These are phyloP conservation scores for Helicoverpa armigera DNA, from an alignment of 1,140 invertebrate species.

Conservation along the genomic window DNA sequence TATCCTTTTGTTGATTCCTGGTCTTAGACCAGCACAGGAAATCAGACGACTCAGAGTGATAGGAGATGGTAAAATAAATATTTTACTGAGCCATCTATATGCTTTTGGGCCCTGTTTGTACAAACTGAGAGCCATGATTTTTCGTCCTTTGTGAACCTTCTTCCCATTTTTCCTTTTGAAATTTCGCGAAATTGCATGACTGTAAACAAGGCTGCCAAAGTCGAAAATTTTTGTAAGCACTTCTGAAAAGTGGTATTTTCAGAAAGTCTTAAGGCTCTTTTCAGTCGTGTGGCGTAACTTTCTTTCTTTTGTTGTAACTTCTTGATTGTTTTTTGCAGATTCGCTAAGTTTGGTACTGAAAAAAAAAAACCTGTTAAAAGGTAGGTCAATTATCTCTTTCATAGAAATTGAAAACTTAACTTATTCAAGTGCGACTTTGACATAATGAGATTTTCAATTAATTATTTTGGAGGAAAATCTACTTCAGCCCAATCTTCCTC, in stretches of 20 bases:
- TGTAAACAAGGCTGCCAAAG: constrained; percentile 39
- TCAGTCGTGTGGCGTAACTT: neutral
- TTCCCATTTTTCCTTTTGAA: constrained; percentile 41
- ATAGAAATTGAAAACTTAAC: too few relatives aligned
- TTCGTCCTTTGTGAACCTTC: constrained; percentile 48
- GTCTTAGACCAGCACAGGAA: constrained; percentile 40
- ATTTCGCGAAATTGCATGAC: constrained; percentile 50
- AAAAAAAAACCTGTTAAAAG: too few relatives aligned
- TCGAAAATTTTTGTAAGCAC: constrained; percentile 30
- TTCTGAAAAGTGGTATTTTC: constrained; percentile 45
- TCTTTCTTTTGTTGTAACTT: neutral
- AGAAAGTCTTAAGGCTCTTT: constrained; percentile 37
- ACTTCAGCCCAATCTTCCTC: too few relatives aligned
- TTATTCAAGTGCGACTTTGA: too few relatives aligned
- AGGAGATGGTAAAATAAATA: constrained; percentile 53
- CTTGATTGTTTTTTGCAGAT: too few relatives aligned
- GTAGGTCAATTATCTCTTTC: too few relatives aligned
- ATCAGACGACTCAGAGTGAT: constrained; percentile 51
- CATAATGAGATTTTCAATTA: too few relatives aligned
- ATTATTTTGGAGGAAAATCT: too few relatives aligned
- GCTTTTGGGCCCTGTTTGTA: constrained; percentile 50
- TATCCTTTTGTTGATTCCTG: constrained; percentile 63
- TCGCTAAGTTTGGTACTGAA: too few relatives aligned
- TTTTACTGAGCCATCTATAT: constrained; percentile 49
- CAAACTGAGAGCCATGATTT: constrained; percentile 45